Conservation (phyloP, 2,113 vertebrate genomes). For the Oreocharis arfaki region DNA sequence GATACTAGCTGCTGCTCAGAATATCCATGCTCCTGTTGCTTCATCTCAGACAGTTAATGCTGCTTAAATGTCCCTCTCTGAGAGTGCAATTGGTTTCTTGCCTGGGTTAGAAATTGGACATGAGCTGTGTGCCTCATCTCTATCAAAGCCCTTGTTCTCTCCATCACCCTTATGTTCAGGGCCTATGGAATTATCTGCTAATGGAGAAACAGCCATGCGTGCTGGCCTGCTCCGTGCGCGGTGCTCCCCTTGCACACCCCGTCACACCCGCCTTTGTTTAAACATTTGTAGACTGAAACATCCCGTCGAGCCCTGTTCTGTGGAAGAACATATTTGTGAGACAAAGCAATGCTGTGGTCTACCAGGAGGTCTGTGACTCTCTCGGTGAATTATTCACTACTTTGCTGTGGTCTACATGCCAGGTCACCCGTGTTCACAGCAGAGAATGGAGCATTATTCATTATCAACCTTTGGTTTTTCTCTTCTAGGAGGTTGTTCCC, state of each 20-base stretch:
- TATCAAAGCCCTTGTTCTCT: constrained; percentile 38
- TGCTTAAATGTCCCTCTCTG: constrained; percentile 3
- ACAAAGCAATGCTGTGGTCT: constrained; percentile 68
- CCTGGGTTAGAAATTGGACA: constrained; percentile 20
- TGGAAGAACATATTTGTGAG: constrained; percentile 72
- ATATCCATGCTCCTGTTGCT: constrained; percentile 8
- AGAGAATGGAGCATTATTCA: constrained; percentile 67
- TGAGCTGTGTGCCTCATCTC: neutral
- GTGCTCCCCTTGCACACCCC: neutral
- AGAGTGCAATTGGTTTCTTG: constrained; percentile 38
- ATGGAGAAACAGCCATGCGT: neutral
- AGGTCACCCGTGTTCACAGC: constrained; percentile 64
- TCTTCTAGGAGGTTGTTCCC: constrained; percentile 50
- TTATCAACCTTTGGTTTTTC: constrained; percentile 54
- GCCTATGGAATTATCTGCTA: constrained; percentile 15
- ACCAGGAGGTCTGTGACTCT: constrained; percentile 67
- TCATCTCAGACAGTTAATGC: constrained; percentile 5
- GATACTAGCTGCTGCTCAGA: neutral
- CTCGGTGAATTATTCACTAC: constrained; percentile 70
- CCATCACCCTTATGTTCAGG: no score
- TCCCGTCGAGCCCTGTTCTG: constrained; percentile 61
- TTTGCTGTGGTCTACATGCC: constrained; percentile 65
- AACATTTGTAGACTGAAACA: constrained; percentile 64
- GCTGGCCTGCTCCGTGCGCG: neutral
- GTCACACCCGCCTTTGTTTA: constrained; percentile 67